Evolutionary conservation across 1,140 invertebrate species (phyloP), one percentile per base, ranked within the genome.

Genomic region (Pinna nobilis): DNA sequence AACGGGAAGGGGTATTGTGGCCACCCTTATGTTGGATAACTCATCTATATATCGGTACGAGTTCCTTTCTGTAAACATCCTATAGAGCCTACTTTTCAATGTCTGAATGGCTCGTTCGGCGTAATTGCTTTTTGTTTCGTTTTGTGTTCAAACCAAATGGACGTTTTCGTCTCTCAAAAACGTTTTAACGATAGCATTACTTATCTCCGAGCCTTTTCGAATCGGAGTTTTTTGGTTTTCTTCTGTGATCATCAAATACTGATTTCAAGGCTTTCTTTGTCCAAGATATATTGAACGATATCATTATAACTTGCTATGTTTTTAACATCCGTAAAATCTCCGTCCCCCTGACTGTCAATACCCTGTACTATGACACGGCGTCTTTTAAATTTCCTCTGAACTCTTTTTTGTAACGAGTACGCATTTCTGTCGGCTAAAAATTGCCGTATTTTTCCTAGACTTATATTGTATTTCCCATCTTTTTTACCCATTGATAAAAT

Each of bases 391-490:
- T 59, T 59, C 18, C 23, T 7, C 15, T 60, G 20, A 39, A 37
- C 51, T 65, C 28, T 49, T 49, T 65, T 65, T 33, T 65, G 61
- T 18, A 65, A 9, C 1, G 61, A 49, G 28, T 50, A 65, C 6
- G 61, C 41, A 49, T 65, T 47, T 18, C 11, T 47, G 41, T 65
- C 53, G 20, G 66, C 57, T 20, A 68, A 68, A 57, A 59, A 57
- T 23, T 68, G 20, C 37, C 33, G 41, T 15, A 68, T 57, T 37
- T n/a, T 37, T 32, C 37, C 30, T 28, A 68, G 32, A 7, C 49
- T 49, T 23, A 41, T 61, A 28, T 61, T 61, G 23, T 32, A 18
- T 60, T 60, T 60, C 15, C 73, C 73, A 47, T 70, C 73, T 32
- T 23, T 30, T 70, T 63, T n/a, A 57, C 53, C 18, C 32, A n/a